Conservation (phyloP, 2,797 vertebrate genomes). For the Tolypeutes matacus region DNA sequence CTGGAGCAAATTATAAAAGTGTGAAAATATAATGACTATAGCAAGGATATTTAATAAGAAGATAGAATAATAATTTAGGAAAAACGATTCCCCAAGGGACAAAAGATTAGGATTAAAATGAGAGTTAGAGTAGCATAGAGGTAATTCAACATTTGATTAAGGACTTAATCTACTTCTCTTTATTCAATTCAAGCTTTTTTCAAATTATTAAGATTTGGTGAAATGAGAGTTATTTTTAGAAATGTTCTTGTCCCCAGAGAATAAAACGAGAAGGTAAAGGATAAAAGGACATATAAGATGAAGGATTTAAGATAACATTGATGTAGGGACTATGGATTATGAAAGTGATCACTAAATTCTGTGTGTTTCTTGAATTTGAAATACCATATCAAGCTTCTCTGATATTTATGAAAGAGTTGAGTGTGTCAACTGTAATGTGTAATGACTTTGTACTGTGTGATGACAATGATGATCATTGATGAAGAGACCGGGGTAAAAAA, state of each 20-base stretch:
- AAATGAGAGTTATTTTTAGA: conserved; percentile 77
- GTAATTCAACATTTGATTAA: conserved; percentile 83
- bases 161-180: conserved; percentile 81
- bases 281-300: conserved; percentile 59
- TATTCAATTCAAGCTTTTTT: conserved; percentile 78
- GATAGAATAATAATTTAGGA: conserved; percentile 78
- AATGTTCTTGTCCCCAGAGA: conserved; percentile 64
- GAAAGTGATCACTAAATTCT: conserved; percentile 61
- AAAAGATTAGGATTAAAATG: conserved; percentile 83
- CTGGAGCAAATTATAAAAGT: conserved; percentile 31
- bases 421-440: background rate
- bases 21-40: conserved; percentile 64
- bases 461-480: background rate
- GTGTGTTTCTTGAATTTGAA: conserved; percentile 52
- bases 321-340: conserved; percentile 54
- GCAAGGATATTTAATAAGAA: conserved; percentile 74
- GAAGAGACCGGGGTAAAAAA: background rate
- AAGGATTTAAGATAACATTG: conserved; percentile 64
- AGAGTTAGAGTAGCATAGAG: conserved; percentile 64
- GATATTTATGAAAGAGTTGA: background rate
- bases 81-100: conserved; percentile 68
- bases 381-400: background rate
- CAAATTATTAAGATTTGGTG: conserved; percentile 78
- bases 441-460: background rate
- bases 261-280: conserved; percentile 57